Evolutionary conservation across 2,888 invertebrate species (phyloP), one percentile per base, ranked within the genome.

Genomic region (Limnephilus auricula): DNA sequence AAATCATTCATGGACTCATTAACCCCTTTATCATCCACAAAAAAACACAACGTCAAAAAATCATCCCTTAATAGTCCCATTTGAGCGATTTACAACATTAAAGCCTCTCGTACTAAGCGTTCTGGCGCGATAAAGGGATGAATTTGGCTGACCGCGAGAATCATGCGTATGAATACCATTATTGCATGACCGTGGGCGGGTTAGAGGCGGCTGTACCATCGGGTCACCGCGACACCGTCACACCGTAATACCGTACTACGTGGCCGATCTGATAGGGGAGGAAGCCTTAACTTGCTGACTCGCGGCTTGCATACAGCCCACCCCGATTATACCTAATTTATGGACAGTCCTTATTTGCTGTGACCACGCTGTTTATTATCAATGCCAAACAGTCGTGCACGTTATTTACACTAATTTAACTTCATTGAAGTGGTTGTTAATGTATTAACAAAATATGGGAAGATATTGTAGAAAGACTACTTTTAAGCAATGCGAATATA

Each of bases 111-210:
- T n/a, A 65, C 25, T 25, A 65, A 65, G 65, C 25, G 25, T 18
- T n/a, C 65, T n/a, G 25, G n/a, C 5, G n/a, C 25, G 65, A 83
- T 45, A 45, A 40, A 40, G 50, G 85, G 34, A 85, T 34, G 30
- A 40, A 85, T 85, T 18, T 10, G 50, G 85, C 85, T 85, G 85
- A 85, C 85, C 45, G n/a, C 34, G 85, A 40, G 85, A n/a, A 85
- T 50, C n/a, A 40, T 85, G n/a, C 40, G 45, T 85, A 85, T 85
- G 85, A 40, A 45, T 85, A 83, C 37, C 34, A 83, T 83, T 65
- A 65, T n/a, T 65, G 65, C 65, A 65, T 25, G 25, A 25, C 15
- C 18, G 18, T 5, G 50, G 50, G 50, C 18, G 50, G 50, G 50
- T 15, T 50, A 18, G 15, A 18, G 18, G 50, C 18, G 18, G 18